These are phyloP conservation scores for Coccyzus lansbergi DNA, from an alignment of 2,797 vertebrate genomes.

Conservation along the genomic window DNA sequence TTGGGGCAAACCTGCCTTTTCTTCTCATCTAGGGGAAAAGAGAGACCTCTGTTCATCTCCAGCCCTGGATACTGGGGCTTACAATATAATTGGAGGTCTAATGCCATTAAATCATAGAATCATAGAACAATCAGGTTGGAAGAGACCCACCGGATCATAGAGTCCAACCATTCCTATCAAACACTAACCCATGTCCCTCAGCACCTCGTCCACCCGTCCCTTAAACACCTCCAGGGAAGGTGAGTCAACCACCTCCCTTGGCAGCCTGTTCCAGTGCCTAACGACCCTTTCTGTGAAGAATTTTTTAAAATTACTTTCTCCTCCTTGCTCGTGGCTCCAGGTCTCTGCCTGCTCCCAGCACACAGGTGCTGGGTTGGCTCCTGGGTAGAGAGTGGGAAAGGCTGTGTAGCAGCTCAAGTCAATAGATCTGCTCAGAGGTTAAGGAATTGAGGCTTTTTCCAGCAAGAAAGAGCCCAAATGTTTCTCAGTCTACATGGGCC, in stretches of 20 bases:
- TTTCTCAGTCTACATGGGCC: constrained; percentile 75
- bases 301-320: not conserved
- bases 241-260: too few species aligned
- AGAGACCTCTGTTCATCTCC: not conserved
- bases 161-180: too few species aligned
- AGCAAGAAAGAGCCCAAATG: constrained; percentile 77
- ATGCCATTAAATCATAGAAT: too few species aligned
- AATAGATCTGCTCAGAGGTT: constrained; percentile 68
- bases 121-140: too few species aligned
- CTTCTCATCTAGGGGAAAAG: not conserved
- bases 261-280: too few species aligned
- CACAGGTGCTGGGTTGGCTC: not conserved
- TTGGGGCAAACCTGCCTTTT: not conserved
- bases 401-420: constrained; percentile 28
- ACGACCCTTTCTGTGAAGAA: too few species aligned
- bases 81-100: not conserved
- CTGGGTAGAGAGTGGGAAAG: constrained; percentile 47
- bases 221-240: too few species aligned
- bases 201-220: too few species aligned
- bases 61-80: not conserved
- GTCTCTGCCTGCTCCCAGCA: not conserved
- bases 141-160: too few species aligned
- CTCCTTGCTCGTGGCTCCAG: rapidly evolving
- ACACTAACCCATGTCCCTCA: too few species aligned
- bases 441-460: constrained; percentile 66